Base-by-base conservation (phyloP, 53 echinoderm and acorn worm genomes). In the Stichopus horrens region DNA sequence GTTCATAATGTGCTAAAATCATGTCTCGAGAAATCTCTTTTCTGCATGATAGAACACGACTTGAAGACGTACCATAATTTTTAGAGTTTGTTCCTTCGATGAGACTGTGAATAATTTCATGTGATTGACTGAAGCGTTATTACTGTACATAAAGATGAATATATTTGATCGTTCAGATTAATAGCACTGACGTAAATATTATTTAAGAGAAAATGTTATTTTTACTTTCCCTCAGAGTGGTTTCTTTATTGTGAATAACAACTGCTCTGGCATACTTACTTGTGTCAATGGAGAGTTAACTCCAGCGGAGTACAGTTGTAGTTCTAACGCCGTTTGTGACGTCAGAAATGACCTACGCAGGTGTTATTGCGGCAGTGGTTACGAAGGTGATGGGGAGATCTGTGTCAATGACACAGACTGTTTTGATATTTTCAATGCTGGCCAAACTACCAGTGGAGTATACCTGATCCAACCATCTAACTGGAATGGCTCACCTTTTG, bases 221-320 rank as follows among this genome's bases (percentile, higher is more conserved):
- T 37, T 37, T 37, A 37, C 16, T 9, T 16, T 63, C 16, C 16
- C 7, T 63, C 63, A 63, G 63, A 13, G 11, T 10, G 63, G 63
- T 63, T 10, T 10, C 11, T 63, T 63, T 16, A 13, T 13, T 63
- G 63, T 63, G 11, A 63, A 63, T 16, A 9, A 63, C 16, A 55
- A 79, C 55, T 79, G 79, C 53, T 54, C 79, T 11, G 10, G 79
- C 4, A 79, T 4, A 16, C 54, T 18, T 51, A 16, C 52, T 5
- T 79, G 79, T 79, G 54, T 54, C 55, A 54, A 79, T 79, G 81
- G 81, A n/a, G 21, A 81, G n/a, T 21, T 81, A 7, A 81, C n/a
- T 23, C 37, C 37, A 37, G 57, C 57, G 55, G 22, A 20, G 8
- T 81, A 81, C 58, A 7, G 20, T 16, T 81, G 81, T 23, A 81